Base-by-base conservation (phyloP, 2,113 vertebrate genomes). In the Rhegmatorhina hoffmannsi region DNA sequence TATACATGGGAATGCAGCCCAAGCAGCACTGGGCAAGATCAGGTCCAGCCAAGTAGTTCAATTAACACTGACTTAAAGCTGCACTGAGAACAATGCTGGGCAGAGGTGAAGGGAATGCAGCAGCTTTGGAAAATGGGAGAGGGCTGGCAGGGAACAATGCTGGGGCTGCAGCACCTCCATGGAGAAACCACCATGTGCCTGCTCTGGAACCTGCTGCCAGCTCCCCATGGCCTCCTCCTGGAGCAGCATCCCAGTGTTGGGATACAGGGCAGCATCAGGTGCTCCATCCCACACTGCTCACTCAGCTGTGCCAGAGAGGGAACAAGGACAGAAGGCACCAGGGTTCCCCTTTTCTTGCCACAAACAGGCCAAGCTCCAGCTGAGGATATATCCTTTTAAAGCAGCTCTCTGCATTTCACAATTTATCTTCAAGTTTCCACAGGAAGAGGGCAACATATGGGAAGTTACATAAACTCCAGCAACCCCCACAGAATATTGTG, bases 281-380 rank as follows among this genome's bases (percentile, higher is more conserved):
- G 84, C 87, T 76, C 47, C 82, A 63, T 68, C 43, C 81, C 87
- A 55, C 0, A 2, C 58, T 77, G 80, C 91, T 91, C 46, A 3
- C 66, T 74, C 80, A 91, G 94, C 93, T 75, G 49, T 23, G 80
- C 0, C 15, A 59, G 21, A 29, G 24, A 82, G 31, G 55, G 87
- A 70, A 60, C 4, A 4, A 59, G 70, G 70, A 62, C 66, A 63
- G 29, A 72, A 26, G n/a, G 53, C 64, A 81, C 40, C 6, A 3
- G 33, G 25, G 36, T 94, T 95, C 95, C 87, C 64, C 86, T 94
- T 89, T 92, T 31, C 70, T 85, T 29, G 58, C 81, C 85, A 68
- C 52, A 60, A 50, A 46, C 33, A 87, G 47, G 43, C 34, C 0
- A 0, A 31, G 79, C 43, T 58, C 63, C 75, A 88, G 88, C 82